Conservation (phyloP, 2,888 invertebrate genomes). For the Helobdella robusta region DNA sequence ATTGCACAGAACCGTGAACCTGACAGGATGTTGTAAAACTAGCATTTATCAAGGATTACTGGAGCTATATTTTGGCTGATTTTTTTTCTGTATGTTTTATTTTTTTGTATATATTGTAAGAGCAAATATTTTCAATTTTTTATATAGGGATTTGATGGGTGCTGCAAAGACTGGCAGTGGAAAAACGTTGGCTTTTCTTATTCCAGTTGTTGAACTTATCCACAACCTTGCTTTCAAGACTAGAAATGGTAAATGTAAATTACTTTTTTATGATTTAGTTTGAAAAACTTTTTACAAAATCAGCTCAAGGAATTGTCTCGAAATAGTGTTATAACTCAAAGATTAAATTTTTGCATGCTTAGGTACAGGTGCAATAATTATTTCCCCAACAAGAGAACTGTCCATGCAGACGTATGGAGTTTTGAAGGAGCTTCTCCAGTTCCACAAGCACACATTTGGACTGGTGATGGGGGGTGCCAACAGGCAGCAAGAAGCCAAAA, state of each 20-base stretch:
- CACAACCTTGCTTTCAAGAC: constrained; percentile 83
- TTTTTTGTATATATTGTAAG: too few species aligned
- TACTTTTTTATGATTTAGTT: too few species aligned
- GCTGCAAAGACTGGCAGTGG: constrained; percentile 92
- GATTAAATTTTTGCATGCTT: too few species aligned
- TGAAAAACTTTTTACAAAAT: too few species aligned
- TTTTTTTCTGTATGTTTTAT: too few species aligned
- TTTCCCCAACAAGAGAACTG: constrained; percentile 89
- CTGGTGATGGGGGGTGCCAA: constrained; percentile 70
- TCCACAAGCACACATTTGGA: constrained; percentile 79
- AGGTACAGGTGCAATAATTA: constrained; percentile 78
- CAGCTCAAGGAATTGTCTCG: too few species aligned
- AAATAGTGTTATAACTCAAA: too few species aligned
- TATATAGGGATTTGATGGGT: constrained; percentile 71
- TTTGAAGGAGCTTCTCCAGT: constrained; percentile 72
- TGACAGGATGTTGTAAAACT: too few species aligned
- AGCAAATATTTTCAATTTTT: too few species aligned
- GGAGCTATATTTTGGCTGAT: too few species aligned
- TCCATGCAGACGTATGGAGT: constrained; percentile 97
- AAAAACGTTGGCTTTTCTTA: constrained; percentile 87
- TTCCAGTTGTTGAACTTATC: constrained; percentile 87
- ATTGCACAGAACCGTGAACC: too few species aligned
- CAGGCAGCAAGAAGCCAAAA: constrained; percentile 79
- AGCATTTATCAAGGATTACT: too few species aligned
- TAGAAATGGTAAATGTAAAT: constrained; percentile 75